Conservation (phyloP, 2,797 vertebrate species). For the Hydrolagus colliei region DNA sequence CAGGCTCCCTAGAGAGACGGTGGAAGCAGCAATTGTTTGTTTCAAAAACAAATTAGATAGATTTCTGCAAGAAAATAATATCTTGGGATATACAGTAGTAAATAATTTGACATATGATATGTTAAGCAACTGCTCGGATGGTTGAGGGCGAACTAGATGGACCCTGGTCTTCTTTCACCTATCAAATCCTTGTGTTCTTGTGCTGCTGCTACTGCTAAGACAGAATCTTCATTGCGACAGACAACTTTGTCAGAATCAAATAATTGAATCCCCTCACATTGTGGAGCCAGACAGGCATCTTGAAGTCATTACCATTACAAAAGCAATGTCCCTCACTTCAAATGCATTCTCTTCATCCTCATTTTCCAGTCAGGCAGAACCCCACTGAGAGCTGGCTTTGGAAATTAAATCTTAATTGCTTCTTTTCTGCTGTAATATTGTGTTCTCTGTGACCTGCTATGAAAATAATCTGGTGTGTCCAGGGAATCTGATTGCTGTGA, state of each 20-base stretch:
- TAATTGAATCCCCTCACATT: neutral
- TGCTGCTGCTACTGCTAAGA: neutral
- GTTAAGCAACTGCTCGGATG: no score
- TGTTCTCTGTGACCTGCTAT: slow-evolving; percentile 17
- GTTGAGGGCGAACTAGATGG: no score
- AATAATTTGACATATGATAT: no score
- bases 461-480: slow-evolving; percentile 14
- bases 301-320: neutral
- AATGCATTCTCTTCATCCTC: neutral
- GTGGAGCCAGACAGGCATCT: neutral
- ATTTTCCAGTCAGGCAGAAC: neutral
- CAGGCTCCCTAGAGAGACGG: no score
- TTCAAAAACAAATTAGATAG: no score
- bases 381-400: neutral
- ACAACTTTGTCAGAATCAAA: neutral
- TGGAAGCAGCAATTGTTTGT: no score
- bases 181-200: no score
- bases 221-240: neutral
- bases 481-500: slow-evolving; percentile 22
- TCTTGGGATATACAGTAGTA: no score
- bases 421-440: slow-evolving; percentile 6
- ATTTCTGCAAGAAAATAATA: no score
- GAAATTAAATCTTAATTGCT: slow-evolving; percentile 30
- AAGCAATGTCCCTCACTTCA: neutral
- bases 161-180: no score